These are phyloP conservation scores for Halyomorpha halys DNA, from an alignment of 1,140 invertebrate genomes.

Conservation along the genomic window DNA sequence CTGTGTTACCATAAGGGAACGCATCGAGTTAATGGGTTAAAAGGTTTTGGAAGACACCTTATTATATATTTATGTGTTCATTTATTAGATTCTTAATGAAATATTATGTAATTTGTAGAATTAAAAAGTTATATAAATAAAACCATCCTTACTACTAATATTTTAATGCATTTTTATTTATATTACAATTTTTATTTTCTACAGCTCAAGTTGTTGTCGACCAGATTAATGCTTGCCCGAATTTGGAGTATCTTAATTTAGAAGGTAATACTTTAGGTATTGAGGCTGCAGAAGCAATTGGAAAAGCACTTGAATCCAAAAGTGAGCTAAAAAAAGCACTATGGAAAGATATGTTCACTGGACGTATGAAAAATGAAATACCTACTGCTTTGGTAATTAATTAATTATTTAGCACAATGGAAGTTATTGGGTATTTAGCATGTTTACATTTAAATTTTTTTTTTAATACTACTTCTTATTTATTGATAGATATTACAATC, in stretches of 20 bases:
- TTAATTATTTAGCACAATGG: conserved; percentile 16
- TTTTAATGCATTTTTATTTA: no score
- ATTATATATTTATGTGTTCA: no score
- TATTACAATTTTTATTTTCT: conserved; percentile 21
- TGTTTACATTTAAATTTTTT: conserved; percentile 1
- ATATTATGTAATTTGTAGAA: no score
- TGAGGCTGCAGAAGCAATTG: conserved; percentile 73
- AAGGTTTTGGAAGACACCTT: no score
- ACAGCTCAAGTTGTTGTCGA: conserved; percentile 52
- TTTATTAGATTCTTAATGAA: no score
- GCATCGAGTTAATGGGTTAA: no score
- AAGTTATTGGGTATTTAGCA: neutral
- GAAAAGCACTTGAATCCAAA: conserved; percentile 63
- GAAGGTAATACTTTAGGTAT: conserved; percentile 91
- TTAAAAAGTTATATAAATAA: no score
- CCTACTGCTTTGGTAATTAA: conserved; percentile 67
- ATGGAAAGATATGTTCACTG: conserved; percentile 96
- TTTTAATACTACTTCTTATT: no score
- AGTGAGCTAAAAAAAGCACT: conserved; percentile 66
- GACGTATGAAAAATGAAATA: conserved; percentile 89
- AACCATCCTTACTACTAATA: no score
- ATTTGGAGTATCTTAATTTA: conserved; percentile 61
- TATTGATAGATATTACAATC: no score
- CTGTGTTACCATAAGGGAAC: no score
- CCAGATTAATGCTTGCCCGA: conserved; percentile 48